Evolutionary conservation across 2,113 vertebrate species (phyloP), one percentile per base, ranked within the genome.

Genomic region (Neotragus pygmaeus): DNA sequence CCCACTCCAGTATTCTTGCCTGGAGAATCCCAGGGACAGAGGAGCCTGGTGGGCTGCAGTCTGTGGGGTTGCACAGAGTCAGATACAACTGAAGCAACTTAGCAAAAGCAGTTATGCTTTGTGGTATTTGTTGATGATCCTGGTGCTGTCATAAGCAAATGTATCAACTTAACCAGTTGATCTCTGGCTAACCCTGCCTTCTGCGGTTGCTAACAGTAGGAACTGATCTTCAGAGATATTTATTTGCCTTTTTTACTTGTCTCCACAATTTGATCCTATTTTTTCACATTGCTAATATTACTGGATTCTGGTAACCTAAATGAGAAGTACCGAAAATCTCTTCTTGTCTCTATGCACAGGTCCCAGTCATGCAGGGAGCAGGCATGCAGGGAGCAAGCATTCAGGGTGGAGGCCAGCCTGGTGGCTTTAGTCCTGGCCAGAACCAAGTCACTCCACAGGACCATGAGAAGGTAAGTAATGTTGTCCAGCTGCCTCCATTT

Each of bases 391-490:
- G 99, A 73, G 98, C 99, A 86, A 98, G 98, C 11, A 99, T 99
- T 25, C 99, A 99, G 85, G 99, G 99, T 84, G 99, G 98, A 88
- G 98, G 98, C 73, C 99, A 99, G 83, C 99, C 99, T 17, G 99
- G 99, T n/a, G 99, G 99, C 27, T 99, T 99, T 98, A 99, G 99
- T 97, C 99, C 99, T 23, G 99, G 99, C 4, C 99, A 99, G 98
- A 99, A 98, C 97, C 99, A 99, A 81, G 99, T 99, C 90, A 99
- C 99, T 5, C 99, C 99, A 6, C 99, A 99, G 98, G 99, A 99
- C 98, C 99, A 99, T 0, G 99, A 99, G 97, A 99, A 99, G 99
- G 99, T 99, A 94, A 98, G 96, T 33, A 91, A 45, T 45, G 60
- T 82, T 55, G 21, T 58, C 47, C 58, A 14, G 90, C 51, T 91